Evolutionary conservation across 2,888 invertebrate genomes (phyloP).

Genomic region (Yponomeuta malinellus): DNA sequence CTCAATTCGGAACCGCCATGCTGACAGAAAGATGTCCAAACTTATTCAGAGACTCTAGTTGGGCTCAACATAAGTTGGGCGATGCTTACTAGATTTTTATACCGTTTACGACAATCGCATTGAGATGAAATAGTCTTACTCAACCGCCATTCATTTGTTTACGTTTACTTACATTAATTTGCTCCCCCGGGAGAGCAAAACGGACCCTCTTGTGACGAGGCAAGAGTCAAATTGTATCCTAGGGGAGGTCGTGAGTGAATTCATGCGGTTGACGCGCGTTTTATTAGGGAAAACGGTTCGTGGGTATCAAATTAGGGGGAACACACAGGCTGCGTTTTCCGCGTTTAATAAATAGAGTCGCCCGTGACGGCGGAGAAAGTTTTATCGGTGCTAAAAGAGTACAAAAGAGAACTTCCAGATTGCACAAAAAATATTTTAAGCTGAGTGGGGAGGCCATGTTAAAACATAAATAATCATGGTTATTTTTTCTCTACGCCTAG

Average conservation of each 20-base stretch:
- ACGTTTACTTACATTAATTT: neutral
- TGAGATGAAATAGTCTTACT: neutral
- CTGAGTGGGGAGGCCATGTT: too few species aligned
- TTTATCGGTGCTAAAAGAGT: too few species aligned
- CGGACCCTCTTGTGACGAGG: neutral
- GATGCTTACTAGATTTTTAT: constrained; percentile 55
- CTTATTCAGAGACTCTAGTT: neutral
- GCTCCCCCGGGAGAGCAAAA: neutral
- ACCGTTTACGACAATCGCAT: constrained; percentile 26
- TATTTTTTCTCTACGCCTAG: too few species aligned
- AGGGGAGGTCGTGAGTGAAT: neutral
- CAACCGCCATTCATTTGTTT: neutral
- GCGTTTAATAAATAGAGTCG: neutral
- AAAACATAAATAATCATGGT: too few species aligned
- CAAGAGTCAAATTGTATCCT: neutral
- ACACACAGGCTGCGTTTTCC: neutral
- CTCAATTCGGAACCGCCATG: neutral
- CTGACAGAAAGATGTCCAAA: neutral
- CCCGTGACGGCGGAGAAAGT: neutral
- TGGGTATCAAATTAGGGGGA: neutral
- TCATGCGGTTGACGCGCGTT: neutral
- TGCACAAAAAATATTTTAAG: too few species aligned
- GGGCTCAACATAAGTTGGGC: constrained; percentile 39
- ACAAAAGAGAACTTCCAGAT: too few species aligned
- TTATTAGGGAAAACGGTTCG: neutral